Percentiles rank a stretch among this genome's conserved stretches.
These are phyloP conservation scores for Aldrovandia affinis DNA, from an alignment of 2,797 vertebrate genomes.

Conservation along the genomic window DNA sequence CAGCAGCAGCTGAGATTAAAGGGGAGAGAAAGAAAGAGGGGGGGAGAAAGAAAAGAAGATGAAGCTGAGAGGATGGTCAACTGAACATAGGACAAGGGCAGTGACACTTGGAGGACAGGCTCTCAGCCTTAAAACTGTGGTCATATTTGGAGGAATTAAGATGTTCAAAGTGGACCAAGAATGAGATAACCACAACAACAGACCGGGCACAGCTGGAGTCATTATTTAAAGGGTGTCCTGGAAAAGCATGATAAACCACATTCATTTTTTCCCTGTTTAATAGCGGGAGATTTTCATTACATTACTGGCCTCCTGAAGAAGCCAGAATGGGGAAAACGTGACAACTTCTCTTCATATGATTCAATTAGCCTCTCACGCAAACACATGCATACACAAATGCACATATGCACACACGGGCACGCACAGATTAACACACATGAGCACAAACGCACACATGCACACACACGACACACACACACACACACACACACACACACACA, in stretches of 20 bases:
- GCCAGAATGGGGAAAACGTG: background rate
- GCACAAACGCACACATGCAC: background rate
- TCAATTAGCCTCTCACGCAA: background rate
- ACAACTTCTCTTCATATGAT: background rate
- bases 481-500: background rate
- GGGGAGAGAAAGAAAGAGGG: slow-evolving; percentile 40
- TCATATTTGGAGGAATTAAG: background rate
- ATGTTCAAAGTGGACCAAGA: slow-evolving; percentile 11
- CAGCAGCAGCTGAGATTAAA: slow-evolving; percentile 58
- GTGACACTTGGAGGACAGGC: background rate
- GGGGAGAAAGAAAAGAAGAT: background rate
- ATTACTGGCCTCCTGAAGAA: slow-evolving; percentile 7
- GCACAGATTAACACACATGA: background rate
- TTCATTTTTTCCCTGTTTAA: background rate
- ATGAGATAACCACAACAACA: slow-evolving; percentile 6
- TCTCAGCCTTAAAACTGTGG: background rate
- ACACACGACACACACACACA: background rate
- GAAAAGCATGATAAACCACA: slow-evolving; percentile 4
- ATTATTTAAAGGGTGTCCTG: slow-evolving; percentile 22
- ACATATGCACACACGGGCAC: background rate
- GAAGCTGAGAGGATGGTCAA: background rate
- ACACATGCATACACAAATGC: background rate
- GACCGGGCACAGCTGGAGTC: background rate
- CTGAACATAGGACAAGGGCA: slow-evolving; percentile 17
- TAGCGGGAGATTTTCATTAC: slow-evolving; percentile 14